phyloP scores from a whole-genome alignment of 1,140 invertebrate genomes.

The Hyphantria cunea region DNA sequence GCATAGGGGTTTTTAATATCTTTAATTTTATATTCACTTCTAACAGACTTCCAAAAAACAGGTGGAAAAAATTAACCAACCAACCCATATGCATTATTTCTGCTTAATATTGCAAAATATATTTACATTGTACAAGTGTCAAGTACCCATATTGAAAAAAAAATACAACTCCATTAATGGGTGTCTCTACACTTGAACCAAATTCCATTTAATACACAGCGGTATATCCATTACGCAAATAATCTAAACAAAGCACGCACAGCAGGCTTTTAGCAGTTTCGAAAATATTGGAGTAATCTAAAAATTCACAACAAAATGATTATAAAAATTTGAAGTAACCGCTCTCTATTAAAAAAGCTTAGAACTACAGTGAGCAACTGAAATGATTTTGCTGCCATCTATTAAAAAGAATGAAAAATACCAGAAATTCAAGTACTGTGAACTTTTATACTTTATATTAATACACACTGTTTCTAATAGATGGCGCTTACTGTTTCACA shows the following conservation, averaged over 20 bases:
- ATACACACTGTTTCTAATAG: neutral
- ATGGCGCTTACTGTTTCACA: conserved; percentile 15
- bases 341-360: neutral
- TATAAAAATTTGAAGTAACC: neutral
- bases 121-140: too few relatives aligned
- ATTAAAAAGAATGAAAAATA: neutral
- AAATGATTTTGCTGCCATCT: neutral
- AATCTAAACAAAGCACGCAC: conserved; percentile 27
- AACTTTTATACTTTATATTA: neutral
- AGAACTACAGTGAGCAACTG: too few relatives aligned
- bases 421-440: neutral
- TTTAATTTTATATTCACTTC: too few relatives aligned
- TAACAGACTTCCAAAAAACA: too few relatives aligned
- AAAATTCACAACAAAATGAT: neutral
- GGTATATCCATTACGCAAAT: conserved; percentile 25
- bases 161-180: too few relatives aligned
- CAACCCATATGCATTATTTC: too few relatives aligned
- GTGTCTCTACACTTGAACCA: neutral
- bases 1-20: too few relatives aligned
- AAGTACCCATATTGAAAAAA: too few relatives aligned
- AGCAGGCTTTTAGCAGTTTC: conserved; percentile 48
- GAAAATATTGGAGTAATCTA: conserved; percentile 4
- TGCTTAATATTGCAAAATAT: too few relatives aligned
- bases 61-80: too few relatives aligned
- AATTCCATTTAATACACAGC: conserved; percentile 28